Conservation (phyloP, 2,888 invertebrate genomes). For the Ectemnius cavifrons region DNA sequence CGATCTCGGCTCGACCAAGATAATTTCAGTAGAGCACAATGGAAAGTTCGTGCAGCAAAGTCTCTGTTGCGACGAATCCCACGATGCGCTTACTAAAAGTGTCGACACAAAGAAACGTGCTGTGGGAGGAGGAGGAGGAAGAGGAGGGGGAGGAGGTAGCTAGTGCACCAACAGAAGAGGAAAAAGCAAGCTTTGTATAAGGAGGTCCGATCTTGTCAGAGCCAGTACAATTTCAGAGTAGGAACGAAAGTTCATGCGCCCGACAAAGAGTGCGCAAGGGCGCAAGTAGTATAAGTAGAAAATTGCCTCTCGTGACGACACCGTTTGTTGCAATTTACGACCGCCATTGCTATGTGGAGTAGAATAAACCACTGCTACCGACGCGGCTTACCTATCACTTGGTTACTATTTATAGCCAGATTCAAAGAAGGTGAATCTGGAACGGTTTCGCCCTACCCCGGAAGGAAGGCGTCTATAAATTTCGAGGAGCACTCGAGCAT, state of each 20-base stretch:
- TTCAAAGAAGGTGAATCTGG: slow-evolving; percentile 55
- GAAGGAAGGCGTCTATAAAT: slow-evolving; percentile 27
- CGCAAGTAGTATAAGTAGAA: slow-evolving; percentile 56
- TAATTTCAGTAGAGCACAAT: too few species aligned
- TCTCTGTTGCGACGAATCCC: too few species aligned
- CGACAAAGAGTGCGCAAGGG: slow-evolving; percentile 42
- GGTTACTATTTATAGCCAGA: slow-evolving; percentile 63
- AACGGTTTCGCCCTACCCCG: slow-evolving; percentile 46
- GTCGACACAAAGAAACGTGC: too few species aligned
- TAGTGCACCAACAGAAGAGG: too few species aligned
- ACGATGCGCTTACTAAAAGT: too few species aligned
- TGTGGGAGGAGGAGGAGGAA: too few species aligned
- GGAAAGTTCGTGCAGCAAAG: too few species aligned
- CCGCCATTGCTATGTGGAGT: slow-evolving; percentile 62
- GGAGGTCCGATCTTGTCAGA: too few species aligned
- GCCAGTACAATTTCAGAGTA: slow-evolving; percentile 5
- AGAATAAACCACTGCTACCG: slow-evolving; percentile 57
- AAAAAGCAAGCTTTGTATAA: too few species aligned
- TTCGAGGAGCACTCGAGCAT: not conserved
- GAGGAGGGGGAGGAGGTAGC: too few species aligned
- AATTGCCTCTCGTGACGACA: slow-evolving; percentile 62
- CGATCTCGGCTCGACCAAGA: too few species aligned
- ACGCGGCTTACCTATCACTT: slow-evolving; percentile 56
- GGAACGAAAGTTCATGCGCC: slow-evolving; percentile 38
- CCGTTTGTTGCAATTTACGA: slow-evolving; percentile 61